Percentiles rank a stretch among this genome's conserved stretches.
Evolutionary conservation across 2,797 vertebrate species (phyloP).

Genomic region (Syngnathus acus): DNA sequence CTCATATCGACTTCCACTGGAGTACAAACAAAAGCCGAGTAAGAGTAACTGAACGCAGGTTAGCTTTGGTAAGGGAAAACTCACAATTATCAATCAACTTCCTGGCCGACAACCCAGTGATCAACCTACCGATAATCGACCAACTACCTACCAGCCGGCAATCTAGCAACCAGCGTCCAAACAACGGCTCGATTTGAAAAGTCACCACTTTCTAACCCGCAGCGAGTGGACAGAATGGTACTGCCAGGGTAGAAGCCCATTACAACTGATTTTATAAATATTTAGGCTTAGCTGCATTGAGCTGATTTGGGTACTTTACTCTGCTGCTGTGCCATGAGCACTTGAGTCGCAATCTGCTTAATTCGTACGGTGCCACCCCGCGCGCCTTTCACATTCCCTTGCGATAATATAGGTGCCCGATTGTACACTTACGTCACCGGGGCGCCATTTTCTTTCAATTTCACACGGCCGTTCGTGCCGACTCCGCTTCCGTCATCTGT

Average conservation of each 20-base stretch:
- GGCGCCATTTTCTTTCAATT: constrained; percentile 27
- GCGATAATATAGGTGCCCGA: constrained; percentile 62
- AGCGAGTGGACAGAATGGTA: constrained; percentile 67
- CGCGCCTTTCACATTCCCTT: constrained; percentile 68
- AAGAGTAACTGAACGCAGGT: constrained; percentile 55
- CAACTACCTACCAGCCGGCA: too few species aligned
- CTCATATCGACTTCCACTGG: constrained; percentile 71
- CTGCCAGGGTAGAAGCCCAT: constrained; percentile 73
- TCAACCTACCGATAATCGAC: too few species aligned
- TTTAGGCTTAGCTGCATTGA: constrained; percentile 80
- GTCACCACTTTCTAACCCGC: constrained; percentile 9
- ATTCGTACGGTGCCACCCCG: constrained; percentile 79
- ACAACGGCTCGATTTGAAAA: background rate
- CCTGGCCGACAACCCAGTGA: constrained; percentile 2
- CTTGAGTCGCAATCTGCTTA: constrained; percentile 82
- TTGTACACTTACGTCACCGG: constrained; percentile 56
- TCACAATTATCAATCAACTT: constrained; percentile 12
- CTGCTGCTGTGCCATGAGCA: constrained; percentile 78
- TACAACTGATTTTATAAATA: constrained; percentile 79
- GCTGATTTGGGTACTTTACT: constrained; percentile 85
- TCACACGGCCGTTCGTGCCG: constrained; percentile 20
- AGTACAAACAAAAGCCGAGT: constrained; percentile 68
- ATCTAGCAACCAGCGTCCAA: too few species aligned
- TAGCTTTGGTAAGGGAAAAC: constrained; percentile 23
- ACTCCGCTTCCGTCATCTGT: constrained; percentile 29